Percentiles rank a stretch among this genome's conserved stretches.
phyloP scores from a whole-genome alignment of 2,888 invertebrate species.

The Melinaea marsaeus region DNA sequence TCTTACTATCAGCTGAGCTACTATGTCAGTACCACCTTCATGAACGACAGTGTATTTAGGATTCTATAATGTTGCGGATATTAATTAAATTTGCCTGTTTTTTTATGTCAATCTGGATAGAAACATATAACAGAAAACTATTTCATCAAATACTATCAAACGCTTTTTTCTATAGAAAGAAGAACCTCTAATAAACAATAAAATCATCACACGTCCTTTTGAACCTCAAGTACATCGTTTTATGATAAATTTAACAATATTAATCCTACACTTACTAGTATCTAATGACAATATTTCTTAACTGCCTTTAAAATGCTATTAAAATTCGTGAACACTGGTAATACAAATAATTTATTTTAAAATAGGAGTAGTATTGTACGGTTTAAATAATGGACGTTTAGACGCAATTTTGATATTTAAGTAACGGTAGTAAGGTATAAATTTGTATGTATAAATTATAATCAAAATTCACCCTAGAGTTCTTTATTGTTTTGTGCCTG shows the following conservation, averaged over 20 bases:
- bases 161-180: no score
- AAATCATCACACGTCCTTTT: no score
- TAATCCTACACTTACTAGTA: not conserved
- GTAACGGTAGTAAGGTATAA: not conserved
- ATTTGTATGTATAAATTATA: not conserved
- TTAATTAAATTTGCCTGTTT: no score
- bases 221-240: not conserved
- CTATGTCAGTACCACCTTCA: no score
- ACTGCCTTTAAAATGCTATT: conserved; percentile 1
- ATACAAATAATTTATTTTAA: conserved; percentile 4
- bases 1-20: no score
- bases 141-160: no score
- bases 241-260: not conserved
- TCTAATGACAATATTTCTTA: not conserved
- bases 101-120: no score
- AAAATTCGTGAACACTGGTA: conserved; percentile 1
- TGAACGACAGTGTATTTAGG: no score
- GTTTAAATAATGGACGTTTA: not conserved
- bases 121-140: no score
- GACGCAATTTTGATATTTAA: not conserved
- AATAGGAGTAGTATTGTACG: not conserved
- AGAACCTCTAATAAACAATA: no score
- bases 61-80: no score
- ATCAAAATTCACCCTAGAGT: not conserved
- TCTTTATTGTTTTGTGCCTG: conserved; percentile 5